Base-by-base conservation (phyloP, 2,888 invertebrate genomes). In the Eretmocerus hayati region DNA sequence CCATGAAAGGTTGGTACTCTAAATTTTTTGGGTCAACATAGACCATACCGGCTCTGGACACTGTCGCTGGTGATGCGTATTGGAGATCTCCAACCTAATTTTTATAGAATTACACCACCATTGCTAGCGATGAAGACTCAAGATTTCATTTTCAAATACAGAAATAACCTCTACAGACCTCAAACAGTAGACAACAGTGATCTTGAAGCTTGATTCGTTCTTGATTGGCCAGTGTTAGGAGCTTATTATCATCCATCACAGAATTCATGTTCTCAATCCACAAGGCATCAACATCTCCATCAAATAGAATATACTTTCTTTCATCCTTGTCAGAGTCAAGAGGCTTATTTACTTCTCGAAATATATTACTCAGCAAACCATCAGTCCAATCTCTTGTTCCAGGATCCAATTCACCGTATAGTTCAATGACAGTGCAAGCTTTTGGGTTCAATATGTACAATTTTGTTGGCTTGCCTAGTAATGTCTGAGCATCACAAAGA, bases 201-300 rank as follows among this genome's bases (percentile, higher is more conserved):
- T 83, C 81, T 62, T 87, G 85, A 49, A 92, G 75, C 52, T 89
- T 79, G 54, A 92, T 90, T 53, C 91, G 77, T 73, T 94, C 89
- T 47, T 92, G 92, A 68, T 93, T 94, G 4, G 92, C 90, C 50
- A 94, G 74, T 1, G 93, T 94, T 46, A 94, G 74, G 35, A 93
- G 74, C 64, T 85, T 87, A 67, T 93, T 94, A 71, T 94, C 93
- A 65, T 94, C 94, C 93, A 94, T 93, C 2, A 94, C 92, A 0
- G 92, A 91, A 74, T 93, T 94, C 91, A 94, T 93, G 73, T 93
- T 94, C 73, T 94, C 94, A 56, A 94, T 90, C 93, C 93, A 94
- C 33, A 92, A 76, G 1, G 93, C 89, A 74, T 94, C 93, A 3
- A 94, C 91, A 66, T 93, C 92, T 3, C 94, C 94, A 66, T 94